Evolutionary conservation across 2,113 vertebrate genomes (phyloP).

Genomic region (Chloroceryle aenea): DNA sequence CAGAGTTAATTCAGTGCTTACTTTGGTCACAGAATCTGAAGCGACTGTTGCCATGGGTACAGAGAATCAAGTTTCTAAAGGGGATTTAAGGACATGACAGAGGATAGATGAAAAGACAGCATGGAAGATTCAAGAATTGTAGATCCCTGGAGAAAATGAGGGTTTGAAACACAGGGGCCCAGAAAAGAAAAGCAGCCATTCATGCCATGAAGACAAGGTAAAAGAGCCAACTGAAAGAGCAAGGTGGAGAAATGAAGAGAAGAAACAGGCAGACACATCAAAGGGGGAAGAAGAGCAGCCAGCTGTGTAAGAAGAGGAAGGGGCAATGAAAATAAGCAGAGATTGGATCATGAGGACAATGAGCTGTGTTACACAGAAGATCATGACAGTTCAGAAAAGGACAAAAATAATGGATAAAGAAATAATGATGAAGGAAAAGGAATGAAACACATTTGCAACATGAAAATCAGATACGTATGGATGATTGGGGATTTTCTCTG

Average conservation of each 20-base stretch:
- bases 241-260: neutral
- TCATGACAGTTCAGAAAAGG: neutral
- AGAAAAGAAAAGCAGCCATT: neutral
- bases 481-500: neutral
- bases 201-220: neutral
- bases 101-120: neutral
- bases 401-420: neutral
- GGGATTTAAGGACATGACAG: conserved; percentile 20
- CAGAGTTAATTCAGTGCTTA: conserved; percentile 28
- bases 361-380: neutral
- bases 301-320: neutral
- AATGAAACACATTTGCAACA: neutral
- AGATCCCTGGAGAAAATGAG: neutral
- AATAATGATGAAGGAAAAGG: neutral
- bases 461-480: neutral
- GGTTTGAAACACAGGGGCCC: neutral
- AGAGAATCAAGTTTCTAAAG: neutral
- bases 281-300: neutral
- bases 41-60: conserved; percentile 55
- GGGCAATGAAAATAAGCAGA: neutral
- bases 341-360: neutral
- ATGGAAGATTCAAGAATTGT: conserved; percentile 1
- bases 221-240: neutral
- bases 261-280: neutral
- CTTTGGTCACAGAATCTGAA: conserved; percentile 48